Base-by-base conservation (phyloP, 30 jellyfish, hydroid and myxozoan species). In the Aurelia sp. region DNA sequence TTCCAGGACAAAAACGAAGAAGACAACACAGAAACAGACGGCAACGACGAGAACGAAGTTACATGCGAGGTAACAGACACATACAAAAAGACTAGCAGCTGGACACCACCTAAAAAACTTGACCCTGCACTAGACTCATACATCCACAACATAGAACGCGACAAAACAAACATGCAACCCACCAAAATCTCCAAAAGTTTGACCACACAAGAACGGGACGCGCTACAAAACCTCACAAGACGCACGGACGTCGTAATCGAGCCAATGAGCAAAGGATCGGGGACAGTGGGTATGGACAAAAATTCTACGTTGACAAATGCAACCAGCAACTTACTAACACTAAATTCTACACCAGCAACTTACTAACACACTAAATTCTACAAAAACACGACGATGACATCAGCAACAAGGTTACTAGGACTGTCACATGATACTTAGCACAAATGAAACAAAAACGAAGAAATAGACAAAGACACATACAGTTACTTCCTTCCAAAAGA, bases 381-480 rank as follows among this genome's bases (percentile, higher is more conserved):
- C 33, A 40, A 40, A 41, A 35, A 72, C 84, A 72, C 11, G 84
- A 50, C 84, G 48, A 72, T 13, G 70, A 72, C 70, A 72, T 18
- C 38, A 72, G 71, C 18, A 72, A 72, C 44, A 72, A 72, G 24
- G 84, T 72, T 22, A 72, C 31, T 18, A 72, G 44, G 48, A 72
- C 84, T 35, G 84, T 72, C 44, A 72, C 57, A 19, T 8, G 48
- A 13, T 48, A 72, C 52, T 15, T 72, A 16, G 47, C 41, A 21
- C 84, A 40, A 27, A 33, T 72, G 84, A 72, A 72, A 72, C 33
- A 19, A n/a, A 17, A 48, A 72, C 70, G 70, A 48, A 17, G 38
- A 2, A 10, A 72, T 72, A 7, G 84, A 72, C 84, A 50, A 72
- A 72, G 84, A 72, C 68, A 72, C 84, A 40, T 22, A 11, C 35